A percentile compares a stretch with the other conserved stretches of the same genome.
Conservation (phyloP, 2,113 vertebrate species). For the Spea multiplicata region DNA sequence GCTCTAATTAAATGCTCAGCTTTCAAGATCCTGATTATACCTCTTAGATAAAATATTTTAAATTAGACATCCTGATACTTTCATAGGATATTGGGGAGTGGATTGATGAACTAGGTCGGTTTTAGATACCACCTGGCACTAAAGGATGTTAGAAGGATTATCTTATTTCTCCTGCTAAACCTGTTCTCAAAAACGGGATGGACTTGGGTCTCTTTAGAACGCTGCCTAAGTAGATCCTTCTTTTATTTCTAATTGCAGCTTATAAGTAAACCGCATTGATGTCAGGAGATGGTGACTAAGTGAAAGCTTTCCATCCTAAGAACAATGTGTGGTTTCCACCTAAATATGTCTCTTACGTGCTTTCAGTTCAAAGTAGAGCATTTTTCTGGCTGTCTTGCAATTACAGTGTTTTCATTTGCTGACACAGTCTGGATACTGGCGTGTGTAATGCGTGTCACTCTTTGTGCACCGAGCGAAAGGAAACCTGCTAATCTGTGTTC, state of each 20-base stretch:
- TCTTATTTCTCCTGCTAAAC: no score
- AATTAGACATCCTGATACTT: no score
- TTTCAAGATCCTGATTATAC: no score
- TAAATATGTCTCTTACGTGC: not conserved
- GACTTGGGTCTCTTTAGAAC: no score
- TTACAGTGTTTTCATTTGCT: conserved; percentile 7
- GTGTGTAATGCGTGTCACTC: not conserved
- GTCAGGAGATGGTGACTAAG: conserved; percentile 28
- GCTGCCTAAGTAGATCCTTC: no score
- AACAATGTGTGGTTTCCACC: conserved; percentile 15
- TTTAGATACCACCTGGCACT: no score
- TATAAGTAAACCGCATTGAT: conserved; percentile 33
- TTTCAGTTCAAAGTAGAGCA: not conserved
- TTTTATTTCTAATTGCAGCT: conserved; percentile 19
- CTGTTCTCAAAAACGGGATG: no score
- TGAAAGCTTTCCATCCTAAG: conserved; percentile 17
- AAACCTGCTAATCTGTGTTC: not conserved
- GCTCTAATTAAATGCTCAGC: no score
- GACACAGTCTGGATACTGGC: not conserved
- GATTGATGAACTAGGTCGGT: no score
- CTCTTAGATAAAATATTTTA: no score
- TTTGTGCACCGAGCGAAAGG: conserved; percentile 4
- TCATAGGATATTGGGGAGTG: no score
- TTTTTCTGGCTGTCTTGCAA: not conserved
- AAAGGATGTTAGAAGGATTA: no score